phyloP scores from a whole-genome alignment of 2,797 vertebrate genomes.

The Enteromius treurensis region DNA sequence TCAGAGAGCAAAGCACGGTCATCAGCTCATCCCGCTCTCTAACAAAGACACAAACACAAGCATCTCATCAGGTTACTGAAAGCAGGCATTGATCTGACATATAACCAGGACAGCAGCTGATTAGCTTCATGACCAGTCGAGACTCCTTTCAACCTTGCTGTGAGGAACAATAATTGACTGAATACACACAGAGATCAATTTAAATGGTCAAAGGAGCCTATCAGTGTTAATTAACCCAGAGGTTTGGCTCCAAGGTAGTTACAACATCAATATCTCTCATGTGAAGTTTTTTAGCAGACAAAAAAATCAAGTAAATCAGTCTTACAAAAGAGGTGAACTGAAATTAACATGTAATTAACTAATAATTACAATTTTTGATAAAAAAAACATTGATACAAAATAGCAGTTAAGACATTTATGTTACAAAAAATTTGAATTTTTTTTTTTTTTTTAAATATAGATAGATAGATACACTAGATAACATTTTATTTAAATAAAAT shows the following conservation, averaged over 20 bases:
- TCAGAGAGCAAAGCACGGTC: slow-evolving; percentile 77
- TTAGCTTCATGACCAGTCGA: slow-evolving; percentile 14
- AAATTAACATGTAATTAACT: neutral
- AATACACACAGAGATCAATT: slow-evolving; percentile 40
- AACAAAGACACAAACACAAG: slow-evolving; percentile 44
- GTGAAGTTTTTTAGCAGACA: neutral
- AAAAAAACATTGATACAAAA: neutral
- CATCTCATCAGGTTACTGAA: slow-evolving; percentile 28
- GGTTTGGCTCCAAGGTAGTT: slow-evolving; percentile 8
- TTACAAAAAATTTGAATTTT: neutral
- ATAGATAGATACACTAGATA: no score
- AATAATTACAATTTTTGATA: no score
- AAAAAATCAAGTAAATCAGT: neutral
- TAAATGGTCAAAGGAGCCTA: slow-evolving; percentile 16
- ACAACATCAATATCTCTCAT: slow-evolving; percentile 23
- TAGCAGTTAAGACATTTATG: neutral
- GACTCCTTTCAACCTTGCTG: slow-evolving; percentile 41
- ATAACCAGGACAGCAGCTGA: slow-evolving; percentile 34
- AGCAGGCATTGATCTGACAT: slow-evolving; percentile 16
- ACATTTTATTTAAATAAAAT: no score
- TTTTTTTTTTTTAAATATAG: no score
- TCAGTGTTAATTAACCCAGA: slow-evolving; percentile 21
- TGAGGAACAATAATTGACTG: slow-evolving; percentile 37
- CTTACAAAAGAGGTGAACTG: neutral
- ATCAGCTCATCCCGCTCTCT: slow-evolving; percentile 93